Evolutionary conservation across 2,113 vertebrate species (phyloP), one percentile per base, ranked within the genome.

Genomic region (Caranx ignobilis): DNA sequence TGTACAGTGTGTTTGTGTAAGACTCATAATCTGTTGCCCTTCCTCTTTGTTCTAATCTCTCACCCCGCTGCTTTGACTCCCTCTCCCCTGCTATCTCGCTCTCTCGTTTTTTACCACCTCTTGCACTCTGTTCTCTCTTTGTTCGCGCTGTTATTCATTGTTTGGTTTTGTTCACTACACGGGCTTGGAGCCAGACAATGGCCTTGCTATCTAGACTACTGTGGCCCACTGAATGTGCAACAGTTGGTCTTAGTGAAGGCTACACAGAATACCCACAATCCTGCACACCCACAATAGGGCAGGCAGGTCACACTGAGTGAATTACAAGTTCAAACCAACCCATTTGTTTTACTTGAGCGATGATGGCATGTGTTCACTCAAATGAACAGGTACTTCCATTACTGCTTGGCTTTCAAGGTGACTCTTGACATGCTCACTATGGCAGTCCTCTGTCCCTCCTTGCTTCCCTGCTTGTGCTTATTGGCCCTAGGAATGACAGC

Each of bases 131-230:
- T 87, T 79, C 77, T 79, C 48, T 89, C 85, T 91, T 91, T 89
- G 87, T 88, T 81, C 79, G 32, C 31, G 54, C 79, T 87, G 81
- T 87, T 81, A 84, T 88, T 87, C 78, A 84, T 92, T 94, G 94
- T 94, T 92, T 83, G 88, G 56, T 82, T 91, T 85, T 80, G 86
- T 85, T 76, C 60, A 76, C 82, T 71, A 47, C 67, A 82, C 71
- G 75, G 60, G 87, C 73, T 81, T 68, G 71, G 78, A 81, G 85
- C 62, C 62, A 82, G 87, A 93, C 91, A 94, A 91, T 89, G 77
- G 82, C 74, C 79, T 79, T 86, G 87, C 91, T 93, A 92, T 92
- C 83, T 81, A 32, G 64, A 69, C 64, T 48, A 77, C 72, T 83
- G 71, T 79, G 75, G 62, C 73, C 82, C 84, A 69, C 83, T 83